Conservation (phyloP, 2,797 vertebrate genomes). For the Phaenicophaeus curvirostris region DNA sequence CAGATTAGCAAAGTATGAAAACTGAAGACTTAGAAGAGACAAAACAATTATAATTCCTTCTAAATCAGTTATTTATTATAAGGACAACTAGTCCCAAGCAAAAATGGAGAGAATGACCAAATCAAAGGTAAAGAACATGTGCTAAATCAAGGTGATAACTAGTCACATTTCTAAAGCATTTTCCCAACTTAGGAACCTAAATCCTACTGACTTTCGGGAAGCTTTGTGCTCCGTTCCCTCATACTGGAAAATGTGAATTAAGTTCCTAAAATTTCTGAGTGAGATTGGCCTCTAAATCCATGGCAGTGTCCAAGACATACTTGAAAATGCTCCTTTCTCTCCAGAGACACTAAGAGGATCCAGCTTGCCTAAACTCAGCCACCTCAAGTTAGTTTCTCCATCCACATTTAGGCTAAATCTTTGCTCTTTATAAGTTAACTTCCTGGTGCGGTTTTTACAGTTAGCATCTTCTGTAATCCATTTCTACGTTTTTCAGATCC, state of each 20-base stretch:
- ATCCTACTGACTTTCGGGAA: background rate
- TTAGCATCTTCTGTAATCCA: background rate
- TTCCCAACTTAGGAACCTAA: background rate
- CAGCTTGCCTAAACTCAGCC: background rate
- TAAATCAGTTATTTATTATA: background rate
- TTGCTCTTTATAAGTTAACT: background rate
- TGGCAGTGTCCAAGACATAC: accelerated
- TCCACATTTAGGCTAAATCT: background rate
- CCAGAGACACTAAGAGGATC: background rate
- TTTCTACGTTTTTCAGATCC: background rate
- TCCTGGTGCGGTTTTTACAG: background rate
- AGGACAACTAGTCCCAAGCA: background rate
- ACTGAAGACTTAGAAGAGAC: background rate
- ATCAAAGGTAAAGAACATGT: background rate
- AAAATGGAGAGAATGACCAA: background rate
- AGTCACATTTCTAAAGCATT: background rate
- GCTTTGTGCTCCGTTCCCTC: background rate
- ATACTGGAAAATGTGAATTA: background rate
- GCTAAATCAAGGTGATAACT: background rate
- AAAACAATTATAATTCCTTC: background rate
- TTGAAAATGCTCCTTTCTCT: background rate
- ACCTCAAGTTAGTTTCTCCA: background rate
- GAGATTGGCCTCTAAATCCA: background rate
- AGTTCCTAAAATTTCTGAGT: background rate
- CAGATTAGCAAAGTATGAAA: constrained; percentile 9